Percentiles rank a stretch among this genome's conserved stretches.
phyloP scores from a whole-genome alignment of 2,797 vertebrate genomes.

The Potorous gilbertii region DNA sequence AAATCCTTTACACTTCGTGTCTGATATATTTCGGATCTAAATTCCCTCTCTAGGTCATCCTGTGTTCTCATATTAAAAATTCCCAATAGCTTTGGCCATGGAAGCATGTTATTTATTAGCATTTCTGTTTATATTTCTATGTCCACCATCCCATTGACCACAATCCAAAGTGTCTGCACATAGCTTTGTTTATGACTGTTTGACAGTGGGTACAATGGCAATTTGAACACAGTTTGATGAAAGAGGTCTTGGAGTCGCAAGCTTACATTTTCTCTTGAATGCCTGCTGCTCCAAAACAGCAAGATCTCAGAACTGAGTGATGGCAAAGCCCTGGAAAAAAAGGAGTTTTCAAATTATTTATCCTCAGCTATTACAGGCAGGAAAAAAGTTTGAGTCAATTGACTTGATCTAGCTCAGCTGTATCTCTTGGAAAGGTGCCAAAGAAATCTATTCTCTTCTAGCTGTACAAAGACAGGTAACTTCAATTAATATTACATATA shows the following conservation, averaged over 20 bases:
- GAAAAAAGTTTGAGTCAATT: conserved; percentile 45
- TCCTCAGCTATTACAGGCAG: conserved; percentile 48
- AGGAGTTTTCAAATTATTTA: conserved; percentile 55
- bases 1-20: background rate
- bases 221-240: conserved; percentile 67
- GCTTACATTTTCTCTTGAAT: conserved; percentile 68
- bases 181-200: conserved; percentile 63
- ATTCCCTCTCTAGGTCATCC: background rate
- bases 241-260: conserved; percentile 62
- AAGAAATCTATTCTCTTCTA: conserved; percentile 34
- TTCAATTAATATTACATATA: conserved; percentile 36
- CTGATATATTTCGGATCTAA: background rate
- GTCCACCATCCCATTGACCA: conserved; percentile 31
- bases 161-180: conserved; percentile 34
- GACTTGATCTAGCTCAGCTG: conserved; percentile 29
- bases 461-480: background rate
- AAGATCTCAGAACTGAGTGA: conserved; percentile 59
- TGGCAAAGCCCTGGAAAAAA: conserved; percentile 56
- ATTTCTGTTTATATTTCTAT: conserved; percentile 11
- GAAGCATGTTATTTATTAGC: background rate
- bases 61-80: conserved; percentile 9
- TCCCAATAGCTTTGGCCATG: background rate
- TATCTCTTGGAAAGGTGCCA: conserved; percentile 21
- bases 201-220: conserved; percentile 63
- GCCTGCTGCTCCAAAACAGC: conserved; percentile 66